Evolutionary conservation across 2,797 vertebrate species (phyloP).

Genomic region (Monodelphis domestica): DNA sequence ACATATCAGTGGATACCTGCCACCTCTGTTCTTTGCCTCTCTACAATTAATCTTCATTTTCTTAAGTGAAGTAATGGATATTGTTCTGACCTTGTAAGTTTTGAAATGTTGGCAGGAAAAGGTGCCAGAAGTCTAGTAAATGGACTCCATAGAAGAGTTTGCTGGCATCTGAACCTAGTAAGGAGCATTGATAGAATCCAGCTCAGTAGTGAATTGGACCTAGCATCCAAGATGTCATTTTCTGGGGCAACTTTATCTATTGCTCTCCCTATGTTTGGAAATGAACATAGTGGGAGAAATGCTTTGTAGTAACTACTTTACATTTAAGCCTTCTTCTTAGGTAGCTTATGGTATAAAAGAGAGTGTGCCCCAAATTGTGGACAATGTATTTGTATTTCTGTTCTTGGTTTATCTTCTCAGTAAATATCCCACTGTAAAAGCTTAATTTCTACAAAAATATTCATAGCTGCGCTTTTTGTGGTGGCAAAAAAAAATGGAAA

Average conservation of each 20-base stretch:
- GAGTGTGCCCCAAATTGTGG: background rate
- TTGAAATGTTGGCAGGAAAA: background rate
- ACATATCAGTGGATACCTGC: background rate
- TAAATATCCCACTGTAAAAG: background rate
- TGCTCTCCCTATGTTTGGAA: background rate
- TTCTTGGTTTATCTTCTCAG: background rate
- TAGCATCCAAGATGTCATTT: background rate
- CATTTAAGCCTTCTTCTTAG: background rate
- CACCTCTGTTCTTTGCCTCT: background rate
- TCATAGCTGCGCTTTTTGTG: too few species aligned
- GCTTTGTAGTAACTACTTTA: background rate
- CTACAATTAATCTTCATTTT: background rate
- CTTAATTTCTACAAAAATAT: too few species aligned
- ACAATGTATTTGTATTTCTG: background rate
- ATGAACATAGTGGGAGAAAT: background rate
- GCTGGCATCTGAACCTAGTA: background rate
- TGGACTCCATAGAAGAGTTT: background rate
- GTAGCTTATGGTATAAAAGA: background rate
- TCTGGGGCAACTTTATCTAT: background rate
- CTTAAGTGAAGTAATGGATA: background rate
- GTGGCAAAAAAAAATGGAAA: too few species aligned
- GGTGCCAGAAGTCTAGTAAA: background rate
- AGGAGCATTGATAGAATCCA: background rate
- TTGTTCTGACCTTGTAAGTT: background rate
- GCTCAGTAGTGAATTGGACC: background rate